Conservation (phyloP, 2,888 invertebrate genomes). For the Agrotis segetum region DNA sequence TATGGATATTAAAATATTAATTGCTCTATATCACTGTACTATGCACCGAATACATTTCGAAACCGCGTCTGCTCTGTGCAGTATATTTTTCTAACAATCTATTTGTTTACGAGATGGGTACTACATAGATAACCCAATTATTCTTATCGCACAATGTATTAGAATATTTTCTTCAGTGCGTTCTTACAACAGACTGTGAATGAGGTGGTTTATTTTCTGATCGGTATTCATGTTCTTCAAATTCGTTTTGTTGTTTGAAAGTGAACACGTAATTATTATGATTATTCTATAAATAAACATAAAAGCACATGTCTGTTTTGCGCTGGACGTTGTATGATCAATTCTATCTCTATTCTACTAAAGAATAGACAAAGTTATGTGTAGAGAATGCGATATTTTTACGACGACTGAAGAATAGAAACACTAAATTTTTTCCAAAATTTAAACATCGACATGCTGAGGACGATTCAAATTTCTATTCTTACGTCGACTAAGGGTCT, state of each 20-base stretch:
- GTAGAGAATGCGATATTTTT: too few species aligned
- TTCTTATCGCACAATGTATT: constrained; percentile 81
- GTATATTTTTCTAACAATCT: constrained; percentile 75
- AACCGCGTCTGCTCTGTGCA: constrained; percentile 60
- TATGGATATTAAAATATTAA: constrained; percentile 9
- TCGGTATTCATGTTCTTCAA: constrained; percentile 25
- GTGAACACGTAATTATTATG: constrained; percentile 2
- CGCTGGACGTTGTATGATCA: too few species aligned
- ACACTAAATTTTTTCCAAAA: too few species aligned
- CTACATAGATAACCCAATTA: constrained; percentile 85
- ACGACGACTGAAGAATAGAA: too few species aligned
- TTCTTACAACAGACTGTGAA: constrained; percentile 74
- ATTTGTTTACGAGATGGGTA: constrained; percentile 82
- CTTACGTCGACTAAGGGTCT: too few species aligned
- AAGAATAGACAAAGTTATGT: too few species aligned
- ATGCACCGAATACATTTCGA: constrained; percentile 57
- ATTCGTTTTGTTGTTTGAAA: constrained; percentile 24
- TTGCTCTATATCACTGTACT: constrained; percentile 45
- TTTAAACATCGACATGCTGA: too few species aligned
- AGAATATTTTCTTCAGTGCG: constrained; percentile 74
- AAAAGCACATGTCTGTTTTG: not conserved
- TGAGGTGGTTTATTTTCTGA: constrained; percentile 58
- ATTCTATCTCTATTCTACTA: too few species aligned
- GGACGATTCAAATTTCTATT: too few species aligned
- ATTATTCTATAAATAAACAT: constrained; percentile 7